Evolutionary conservation across 1,140 invertebrate species (phyloP), one percentile per base, ranked within the genome.

Genomic region (Ctenoplectra terminalis): DNA sequence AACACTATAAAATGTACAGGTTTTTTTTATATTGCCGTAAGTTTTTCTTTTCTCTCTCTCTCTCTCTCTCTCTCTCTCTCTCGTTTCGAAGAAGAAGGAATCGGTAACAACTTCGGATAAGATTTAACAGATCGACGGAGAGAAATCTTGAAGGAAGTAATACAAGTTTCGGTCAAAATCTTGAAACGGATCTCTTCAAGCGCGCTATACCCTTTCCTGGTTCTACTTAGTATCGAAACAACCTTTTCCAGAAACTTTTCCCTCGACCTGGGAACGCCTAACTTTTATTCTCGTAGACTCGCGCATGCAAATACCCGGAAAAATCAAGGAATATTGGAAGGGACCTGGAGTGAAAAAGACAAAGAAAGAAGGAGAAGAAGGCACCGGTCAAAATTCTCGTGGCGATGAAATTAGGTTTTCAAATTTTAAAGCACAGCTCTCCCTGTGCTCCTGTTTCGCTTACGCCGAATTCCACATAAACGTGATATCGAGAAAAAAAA

Each of bases 321-420:
- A 29, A 69, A 69, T 78, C 75, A 40, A n/a, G 73, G 73, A 52
- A 76, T 66, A 75, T 64, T 29, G 73, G 46, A 52, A 31, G 46
- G 9, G 46, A 9, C 29, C 15, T 46, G 3, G 17, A 48, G n/a
- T 9, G 23, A n/a, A 26, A 17, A 20, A 2, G 23, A 1, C 13
- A 31, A 15, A 48, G 8, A 15, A 48, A 48, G 46, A 58, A 26
- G n/a, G 17, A 9, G 56, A 58, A 26, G n/a, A 15, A 58, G 17
- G 26, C 26, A 11, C 17, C 13, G 31, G 40, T 46, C 66, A 60
- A 40, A 60, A 58, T 69, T 64, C 52, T 66, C 52, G 56, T 5
- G 11, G 72, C 17, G 66, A 60, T 50, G 64, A 60, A 78, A 78
- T 78, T 78, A 78, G 75, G 11, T 78, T 78, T 70, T 78, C 66